A percentile compares a stretch with the other conserved stretches of the same genome.
Conservation (phyloP, 2,113 vertebrate genomes). For the Halichoerus grypus region DNA sequence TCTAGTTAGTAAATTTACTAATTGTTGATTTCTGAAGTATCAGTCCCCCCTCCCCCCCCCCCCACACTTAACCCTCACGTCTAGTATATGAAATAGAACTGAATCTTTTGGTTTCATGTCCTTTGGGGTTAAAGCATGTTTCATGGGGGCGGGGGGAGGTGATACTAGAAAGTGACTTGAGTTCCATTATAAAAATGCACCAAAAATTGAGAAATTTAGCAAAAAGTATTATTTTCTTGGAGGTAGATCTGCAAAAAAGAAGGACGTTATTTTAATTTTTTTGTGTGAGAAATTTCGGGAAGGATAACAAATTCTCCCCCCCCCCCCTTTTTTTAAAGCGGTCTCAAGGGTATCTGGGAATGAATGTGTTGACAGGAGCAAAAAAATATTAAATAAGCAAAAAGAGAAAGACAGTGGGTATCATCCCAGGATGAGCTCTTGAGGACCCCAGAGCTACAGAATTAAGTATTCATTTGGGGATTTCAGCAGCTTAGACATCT, state of each 20-base stretch:
- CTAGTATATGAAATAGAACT: background rate
- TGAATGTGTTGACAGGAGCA: background rate
- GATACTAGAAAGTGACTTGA: constrained; percentile 14
- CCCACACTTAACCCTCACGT: background rate
- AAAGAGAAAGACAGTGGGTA: background rate
- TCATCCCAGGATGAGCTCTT: background rate
- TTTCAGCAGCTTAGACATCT: background rate
- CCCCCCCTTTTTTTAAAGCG: background rate
- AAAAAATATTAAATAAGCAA: background rate
- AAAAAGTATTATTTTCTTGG: background rate
- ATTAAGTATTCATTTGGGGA: background rate
- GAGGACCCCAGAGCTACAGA: background rate
- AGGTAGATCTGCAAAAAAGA: background rate
- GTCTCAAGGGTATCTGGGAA: constrained; percentile 33
- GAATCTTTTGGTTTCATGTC: background rate
- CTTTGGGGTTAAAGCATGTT: background rate
- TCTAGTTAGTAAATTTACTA: background rate
- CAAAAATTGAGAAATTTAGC: background rate
- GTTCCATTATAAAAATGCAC: background rate
- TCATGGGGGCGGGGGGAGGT: background rate
- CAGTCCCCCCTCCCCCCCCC: background rate
- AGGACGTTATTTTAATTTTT: background rate
- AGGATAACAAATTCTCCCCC: background rate
- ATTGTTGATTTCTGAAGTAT: constrained; percentile 9
- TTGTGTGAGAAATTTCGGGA: constrained; percentile 6